phyloP scores from a whole-genome alignment of 2,797 vertebrate genomes.

The Myotis pilosus region DNA sequence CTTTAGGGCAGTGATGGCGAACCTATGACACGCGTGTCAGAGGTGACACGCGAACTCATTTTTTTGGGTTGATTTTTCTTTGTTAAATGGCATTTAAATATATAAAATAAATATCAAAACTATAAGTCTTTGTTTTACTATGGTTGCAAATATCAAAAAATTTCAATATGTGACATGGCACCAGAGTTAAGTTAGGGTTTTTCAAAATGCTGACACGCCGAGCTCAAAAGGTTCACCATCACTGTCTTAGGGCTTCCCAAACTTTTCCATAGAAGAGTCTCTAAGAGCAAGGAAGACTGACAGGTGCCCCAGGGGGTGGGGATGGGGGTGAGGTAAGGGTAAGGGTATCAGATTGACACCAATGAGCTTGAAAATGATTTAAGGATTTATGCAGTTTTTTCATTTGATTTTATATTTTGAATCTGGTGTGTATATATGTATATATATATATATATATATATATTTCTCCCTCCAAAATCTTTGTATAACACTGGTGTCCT shows the following conservation, averaged over 20 bases:
- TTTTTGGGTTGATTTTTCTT: too few relatives aligned
- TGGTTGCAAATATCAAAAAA: too few relatives aligned
- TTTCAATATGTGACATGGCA: too few relatives aligned
- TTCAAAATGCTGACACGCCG: too few relatives aligned
- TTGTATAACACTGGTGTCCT: constrained; percentile 9
- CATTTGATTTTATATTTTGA: neutral
- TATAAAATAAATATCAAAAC: too few relatives aligned
- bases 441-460: neutral
- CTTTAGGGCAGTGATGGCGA: neutral
- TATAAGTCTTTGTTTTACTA: too few relatives aligned
- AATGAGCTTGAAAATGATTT: neutral
- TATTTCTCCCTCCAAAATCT: neutral
- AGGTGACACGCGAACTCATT: too few relatives aligned
- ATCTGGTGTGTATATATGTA: neutral
- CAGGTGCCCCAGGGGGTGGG: neutral
- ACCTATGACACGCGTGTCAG: too few relatives aligned
- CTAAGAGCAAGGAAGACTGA: neutral
- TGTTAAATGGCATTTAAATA: too few relatives aligned
- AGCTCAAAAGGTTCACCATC: too few relatives aligned
- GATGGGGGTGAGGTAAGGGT: neutral
- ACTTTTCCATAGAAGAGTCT: neutral
- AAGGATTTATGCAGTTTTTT: neutral
- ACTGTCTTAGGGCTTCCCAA: neutral
- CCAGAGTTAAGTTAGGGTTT: too few relatives aligned
- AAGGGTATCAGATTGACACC: neutral